phyloP scores from a whole-genome alignment of 2,113 vertebrate species.

The Grantiella picta region DNA sequence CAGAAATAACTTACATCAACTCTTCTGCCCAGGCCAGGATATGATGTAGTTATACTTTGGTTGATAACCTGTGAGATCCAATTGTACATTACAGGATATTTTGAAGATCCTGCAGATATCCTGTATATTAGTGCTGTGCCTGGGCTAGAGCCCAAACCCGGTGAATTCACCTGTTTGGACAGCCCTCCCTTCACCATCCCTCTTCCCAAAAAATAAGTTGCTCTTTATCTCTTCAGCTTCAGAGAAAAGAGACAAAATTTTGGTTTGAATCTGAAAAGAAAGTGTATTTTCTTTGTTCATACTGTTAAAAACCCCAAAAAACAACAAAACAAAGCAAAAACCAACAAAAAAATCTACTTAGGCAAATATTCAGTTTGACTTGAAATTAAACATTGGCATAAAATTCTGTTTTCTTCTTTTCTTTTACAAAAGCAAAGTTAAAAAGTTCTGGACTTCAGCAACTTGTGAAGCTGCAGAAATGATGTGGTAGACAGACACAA shows the following conservation, averaged over 20 bases:
- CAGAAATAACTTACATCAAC: not conserved
- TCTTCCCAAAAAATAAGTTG: not conserved
- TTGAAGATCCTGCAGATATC: not conserved
- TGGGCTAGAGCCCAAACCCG: not conserved
- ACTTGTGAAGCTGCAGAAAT: not conserved
- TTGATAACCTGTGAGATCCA: not conserved
- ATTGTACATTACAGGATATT: rapidly evolving
- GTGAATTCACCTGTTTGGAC: not conserved
- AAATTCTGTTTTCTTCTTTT: not conserved
- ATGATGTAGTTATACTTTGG: rapidly evolving
- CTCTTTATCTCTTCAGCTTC: not conserved
- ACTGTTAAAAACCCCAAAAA: not conserved
- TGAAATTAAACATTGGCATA: not conserved
- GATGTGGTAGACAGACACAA: not conserved
- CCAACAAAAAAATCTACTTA: not conserved
- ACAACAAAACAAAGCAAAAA: not conserved
- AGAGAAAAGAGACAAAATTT: not conserved
- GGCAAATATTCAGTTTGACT: not conserved
- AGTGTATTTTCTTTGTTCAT: not conserved
- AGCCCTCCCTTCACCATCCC: not conserved
- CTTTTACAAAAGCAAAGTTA: not conserved
- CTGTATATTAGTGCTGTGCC: rapidly evolving
- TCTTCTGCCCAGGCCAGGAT: not conserved
- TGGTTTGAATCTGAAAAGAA: not conserved
- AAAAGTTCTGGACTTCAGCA: not conserved